phyloP scores from a whole-genome alignment of 2,113 vertebrate species.

The Eretmochelys imbricata region DNA sequence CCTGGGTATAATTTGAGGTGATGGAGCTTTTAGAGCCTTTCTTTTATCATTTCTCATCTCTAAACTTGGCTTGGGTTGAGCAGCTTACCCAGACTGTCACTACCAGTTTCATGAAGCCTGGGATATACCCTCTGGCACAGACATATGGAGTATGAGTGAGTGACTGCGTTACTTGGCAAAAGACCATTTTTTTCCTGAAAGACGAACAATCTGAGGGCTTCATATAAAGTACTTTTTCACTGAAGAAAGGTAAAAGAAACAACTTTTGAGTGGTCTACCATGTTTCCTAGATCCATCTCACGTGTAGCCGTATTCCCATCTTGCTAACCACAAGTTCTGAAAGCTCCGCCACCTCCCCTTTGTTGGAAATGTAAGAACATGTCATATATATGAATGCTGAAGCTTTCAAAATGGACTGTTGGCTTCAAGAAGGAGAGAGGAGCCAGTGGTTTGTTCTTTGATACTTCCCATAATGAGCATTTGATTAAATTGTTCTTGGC shows the following conservation, averaged over 20 bases:
- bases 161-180: slow-evolving; percentile 61
- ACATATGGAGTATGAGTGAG: slow-evolving; percentile 32
- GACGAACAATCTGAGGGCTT: slow-evolving; percentile 51
- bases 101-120: slow-evolving; percentile 15
- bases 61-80: neutral
- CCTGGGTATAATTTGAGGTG: neutral
- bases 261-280: slow-evolving; percentile 23
- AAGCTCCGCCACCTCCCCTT: slow-evolving; percentile 18
- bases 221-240: neutral
- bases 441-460: slow-evolving; percentile 42
- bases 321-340: slow-evolving; percentile 23
- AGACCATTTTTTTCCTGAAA: slow-evolving; percentile 35
- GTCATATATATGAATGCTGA: slow-evolving; percentile 24
- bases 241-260: slow-evolving; percentile 37
- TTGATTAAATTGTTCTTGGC: slow-evolving; percentile 68
- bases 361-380: slow-evolving; percentile 49
- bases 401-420: slow-evolving; percentile 52
- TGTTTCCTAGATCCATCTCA: slow-evolving; percentile 42
- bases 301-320: neutral
- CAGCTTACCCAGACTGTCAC: slow-evolving; percentile 48
- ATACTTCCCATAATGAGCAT: slow-evolving; percentile 44
- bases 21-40: neutral
- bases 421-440: slow-evolving; percentile 31
- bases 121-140: slow-evolving; percentile 61
- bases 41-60: neutral